phyloP scores from a whole-genome alignment of 2,888 invertebrate genomes.

The Onthophagus sagittarius region DNA sequence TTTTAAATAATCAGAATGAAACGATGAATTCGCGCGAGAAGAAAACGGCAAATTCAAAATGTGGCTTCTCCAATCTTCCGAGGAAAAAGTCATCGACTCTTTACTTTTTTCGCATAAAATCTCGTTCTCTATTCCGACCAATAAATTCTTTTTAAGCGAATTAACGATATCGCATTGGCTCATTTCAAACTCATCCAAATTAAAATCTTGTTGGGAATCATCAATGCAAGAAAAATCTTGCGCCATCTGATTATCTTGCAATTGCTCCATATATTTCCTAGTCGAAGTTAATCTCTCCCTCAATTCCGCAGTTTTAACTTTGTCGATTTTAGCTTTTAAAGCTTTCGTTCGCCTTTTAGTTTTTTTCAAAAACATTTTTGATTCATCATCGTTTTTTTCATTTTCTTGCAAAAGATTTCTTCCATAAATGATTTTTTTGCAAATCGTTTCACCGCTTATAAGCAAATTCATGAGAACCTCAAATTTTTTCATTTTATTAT shows the following conservation, averaged over 20 bases:
- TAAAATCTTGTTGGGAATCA: constrained; percentile 2
- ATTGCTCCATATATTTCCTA: constrained; percentile 21
- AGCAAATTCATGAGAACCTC: constrained; percentile 22
- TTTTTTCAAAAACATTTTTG: constrained; percentile 31
- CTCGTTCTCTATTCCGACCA: constrained; percentile 19
- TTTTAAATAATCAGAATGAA: constrained; percentile 7
- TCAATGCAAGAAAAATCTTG: not conserved
- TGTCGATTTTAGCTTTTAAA: constrained; percentile 37
- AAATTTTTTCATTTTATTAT: constrained; percentile 22
- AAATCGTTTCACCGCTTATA: constrained; percentile 22
- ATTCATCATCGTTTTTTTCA: constrained; percentile 20
- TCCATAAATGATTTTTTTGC: constrained; percentile 19
- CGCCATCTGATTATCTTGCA: not conserved
- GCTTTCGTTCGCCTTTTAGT: constrained; percentile 37
- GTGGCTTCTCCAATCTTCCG: constrained; percentile 33
- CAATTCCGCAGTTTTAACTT: constrained; percentile 37
- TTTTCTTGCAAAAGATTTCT: constrained; percentile 13
- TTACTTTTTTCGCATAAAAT: constrained; percentile 15
- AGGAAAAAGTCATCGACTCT: constrained; percentile 8
- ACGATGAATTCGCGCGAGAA: constrained; percentile 17
- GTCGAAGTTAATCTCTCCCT: constrained; percentile 30
- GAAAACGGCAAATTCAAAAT: constrained; percentile 31
- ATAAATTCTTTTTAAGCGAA: constrained; percentile 19
- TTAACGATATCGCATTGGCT: constrained; percentile 17
- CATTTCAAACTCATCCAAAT: not conserved